Evolutionary conservation across 2,113 vertebrate species (phyloP), one percentile per base, ranked within the genome.

Genomic region (Isurus oxyrinchus): DNA sequence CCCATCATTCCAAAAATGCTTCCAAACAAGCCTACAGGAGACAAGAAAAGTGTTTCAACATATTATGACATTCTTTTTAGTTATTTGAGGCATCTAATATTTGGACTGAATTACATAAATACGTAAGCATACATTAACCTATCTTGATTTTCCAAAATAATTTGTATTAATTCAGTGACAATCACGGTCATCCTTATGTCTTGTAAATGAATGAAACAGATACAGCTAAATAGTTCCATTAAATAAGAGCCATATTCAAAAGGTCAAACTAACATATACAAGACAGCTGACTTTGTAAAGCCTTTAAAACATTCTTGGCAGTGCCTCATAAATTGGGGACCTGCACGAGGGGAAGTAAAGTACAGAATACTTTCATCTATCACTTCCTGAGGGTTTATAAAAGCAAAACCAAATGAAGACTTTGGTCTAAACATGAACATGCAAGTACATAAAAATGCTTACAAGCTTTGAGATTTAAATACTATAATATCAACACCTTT

Each of bases 1-100:
- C 99, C 99, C 96, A 99, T 98, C 97, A 99, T 96, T 96, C 99
- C 99, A 96, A 99, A 99, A 97, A 99, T 97, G 96, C 99, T 98
- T 72, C 99, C 99, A 96, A 99, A 99, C 97, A 99, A 97, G 96
- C 99, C 99, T 99, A 96, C 10, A 97, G 93, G 96, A 72, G 96
- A 93, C 23, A 96, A 44, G 16, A 76, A 44, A 67, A 69, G 19
- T 66, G 21, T 44, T 40, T 67, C n/a, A 94, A 63, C 19, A 44
- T 11, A 53, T 35, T 21, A 66, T 53, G 10, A 23, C 72, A 25
- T 25, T 69, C 11, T 19, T 95, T 49, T 55, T 25, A 53, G 40
- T 25, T 94, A 94, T 66, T 67, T 69, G 8, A 76, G 25, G 4
- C 53, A 16, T 76, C 53, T 63, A 86, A 10, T 96, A 23, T 86